Percentiles rank a stretch among this genome's conserved stretches.
phyloP scores from a whole-genome alignment of 2,113 vertebrate genomes.

The Ciconia boyciana region DNA sequence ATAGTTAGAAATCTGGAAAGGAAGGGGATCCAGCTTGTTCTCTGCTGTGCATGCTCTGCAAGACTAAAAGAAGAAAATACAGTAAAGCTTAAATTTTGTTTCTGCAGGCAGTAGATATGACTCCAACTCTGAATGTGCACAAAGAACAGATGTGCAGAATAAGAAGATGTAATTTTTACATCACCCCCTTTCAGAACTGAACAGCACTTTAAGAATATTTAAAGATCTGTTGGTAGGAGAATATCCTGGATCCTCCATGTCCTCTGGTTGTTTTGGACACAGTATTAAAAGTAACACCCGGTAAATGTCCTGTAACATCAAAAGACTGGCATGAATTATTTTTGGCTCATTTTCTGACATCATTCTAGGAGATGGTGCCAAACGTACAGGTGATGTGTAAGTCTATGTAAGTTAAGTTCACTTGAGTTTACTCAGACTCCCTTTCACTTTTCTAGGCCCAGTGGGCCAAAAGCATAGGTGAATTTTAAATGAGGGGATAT shows the following conservation, averaged over 20 bases:
- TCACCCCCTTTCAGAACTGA: background rate
- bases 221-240: background rate
- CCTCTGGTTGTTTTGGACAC: background rate
- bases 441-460: background rate
- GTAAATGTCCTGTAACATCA: background rate
- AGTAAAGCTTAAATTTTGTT: background rate
- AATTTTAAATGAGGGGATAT: background rate
- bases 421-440: background rate
- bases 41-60: background rate
- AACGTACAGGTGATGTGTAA: background rate
- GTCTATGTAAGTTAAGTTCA: background rate
- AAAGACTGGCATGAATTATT: background rate
- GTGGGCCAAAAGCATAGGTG: background rate
- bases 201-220: background rate
- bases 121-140: background rate
- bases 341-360: background rate
- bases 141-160: background rate
- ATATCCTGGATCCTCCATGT: background rate
- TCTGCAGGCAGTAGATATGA: background rate
- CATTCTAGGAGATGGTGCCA: background rate
- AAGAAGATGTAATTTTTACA: background rate
- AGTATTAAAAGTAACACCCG: background rate
- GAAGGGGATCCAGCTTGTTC: background rate
- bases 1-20: background rate
- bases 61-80: background rate